phyloP scores from a whole-genome alignment of 2,797 vertebrate genomes.

The Spinus olivaceus region DNA sequence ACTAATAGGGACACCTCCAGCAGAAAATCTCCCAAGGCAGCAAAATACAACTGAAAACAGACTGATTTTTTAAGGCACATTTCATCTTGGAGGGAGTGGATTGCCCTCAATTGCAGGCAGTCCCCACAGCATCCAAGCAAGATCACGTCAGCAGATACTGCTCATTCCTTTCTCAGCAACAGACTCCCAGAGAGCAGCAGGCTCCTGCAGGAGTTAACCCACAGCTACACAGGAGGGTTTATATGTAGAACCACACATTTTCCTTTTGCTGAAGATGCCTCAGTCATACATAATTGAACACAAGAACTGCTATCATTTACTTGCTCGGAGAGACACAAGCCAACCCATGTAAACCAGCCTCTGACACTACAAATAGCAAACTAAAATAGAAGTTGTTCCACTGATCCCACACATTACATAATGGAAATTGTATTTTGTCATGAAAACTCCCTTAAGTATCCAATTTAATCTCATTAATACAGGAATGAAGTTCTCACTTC shows the following conservation, averaged over 20 bases:
- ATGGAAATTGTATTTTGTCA: conserved; percentile 8
- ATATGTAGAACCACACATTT: not conserved
- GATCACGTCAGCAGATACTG: not conserved
- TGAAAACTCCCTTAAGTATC: not conserved
- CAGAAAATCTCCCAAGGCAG: not conserved
- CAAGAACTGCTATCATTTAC: not conserved
- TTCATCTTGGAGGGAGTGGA: not conserved
- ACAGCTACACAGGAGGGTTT: not conserved
- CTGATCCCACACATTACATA: not conserved
- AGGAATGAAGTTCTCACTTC: not conserved
- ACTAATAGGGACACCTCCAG: not conserved
- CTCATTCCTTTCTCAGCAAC: not conserved
- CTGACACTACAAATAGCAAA: not conserved
- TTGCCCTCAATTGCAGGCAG: not conserved
- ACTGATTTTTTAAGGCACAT: not conserved
- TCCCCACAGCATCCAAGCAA: not conserved
- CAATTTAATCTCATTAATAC: not conserved
- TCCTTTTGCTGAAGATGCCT: not conserved
- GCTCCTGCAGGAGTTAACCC: not conserved
- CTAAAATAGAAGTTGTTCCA: conserved; percentile 5
- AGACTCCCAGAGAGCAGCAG: not conserved
- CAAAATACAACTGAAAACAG: not conserved
- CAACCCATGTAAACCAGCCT: not conserved
- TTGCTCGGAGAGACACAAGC: not conserved
- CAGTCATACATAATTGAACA: not conserved